Conservation (phyloP, 2,113 vertebrate species). For the Gadus macrocephalus region DNA sequence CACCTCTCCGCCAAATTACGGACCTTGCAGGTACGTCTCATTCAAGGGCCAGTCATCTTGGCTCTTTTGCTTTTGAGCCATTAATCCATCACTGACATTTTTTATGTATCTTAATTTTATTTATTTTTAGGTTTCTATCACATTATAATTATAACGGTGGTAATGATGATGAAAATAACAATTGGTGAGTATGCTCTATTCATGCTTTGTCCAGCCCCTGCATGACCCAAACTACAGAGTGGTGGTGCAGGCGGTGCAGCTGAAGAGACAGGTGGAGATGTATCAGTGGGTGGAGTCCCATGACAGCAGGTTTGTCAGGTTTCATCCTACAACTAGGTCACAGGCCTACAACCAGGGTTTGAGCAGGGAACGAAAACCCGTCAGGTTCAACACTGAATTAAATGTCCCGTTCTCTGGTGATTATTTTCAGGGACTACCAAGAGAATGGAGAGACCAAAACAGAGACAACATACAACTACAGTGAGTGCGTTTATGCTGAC, state of each 20-base stretch:
- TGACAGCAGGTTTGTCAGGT: slow-evolving; percentile 81
- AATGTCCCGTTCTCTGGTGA: not conserved
- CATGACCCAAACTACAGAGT: slow-evolving; percentile 93
- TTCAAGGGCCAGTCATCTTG: not conserved
- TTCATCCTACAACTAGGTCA: not conserved
- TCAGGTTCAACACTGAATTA: no score
- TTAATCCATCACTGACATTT: not conserved
- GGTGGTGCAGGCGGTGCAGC: slow-evolving; percentile 84
- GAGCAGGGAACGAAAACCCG: no score
- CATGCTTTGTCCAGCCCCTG: slow-evolving; percentile 73
- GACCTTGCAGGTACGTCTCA: slow-evolving; percentile 77
- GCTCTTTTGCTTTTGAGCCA: no score
- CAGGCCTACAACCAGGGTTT: not conserved
- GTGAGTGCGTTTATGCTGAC: slow-evolving; percentile 70
- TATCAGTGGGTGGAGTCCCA: slow-evolving; percentile 95
- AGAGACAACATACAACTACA: slow-evolving; percentile 88
- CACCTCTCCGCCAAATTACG: slow-evolving; percentile 79
- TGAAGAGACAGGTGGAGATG: slow-evolving; percentile 93
- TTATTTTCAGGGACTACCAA: slow-evolving; percentile 78
- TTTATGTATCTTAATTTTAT: not conserved
- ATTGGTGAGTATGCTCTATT: no score
- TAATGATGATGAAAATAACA: no score
- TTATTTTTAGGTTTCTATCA: slow-evolving; percentile 10
- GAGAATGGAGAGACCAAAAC: slow-evolving; percentile 88
- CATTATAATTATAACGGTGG: no score